These are phyloP conservation scores for Chironomus tentans DNA, from an alignment of 2,888 invertebrate genomes.

Conservation along the genomic window DNA sequence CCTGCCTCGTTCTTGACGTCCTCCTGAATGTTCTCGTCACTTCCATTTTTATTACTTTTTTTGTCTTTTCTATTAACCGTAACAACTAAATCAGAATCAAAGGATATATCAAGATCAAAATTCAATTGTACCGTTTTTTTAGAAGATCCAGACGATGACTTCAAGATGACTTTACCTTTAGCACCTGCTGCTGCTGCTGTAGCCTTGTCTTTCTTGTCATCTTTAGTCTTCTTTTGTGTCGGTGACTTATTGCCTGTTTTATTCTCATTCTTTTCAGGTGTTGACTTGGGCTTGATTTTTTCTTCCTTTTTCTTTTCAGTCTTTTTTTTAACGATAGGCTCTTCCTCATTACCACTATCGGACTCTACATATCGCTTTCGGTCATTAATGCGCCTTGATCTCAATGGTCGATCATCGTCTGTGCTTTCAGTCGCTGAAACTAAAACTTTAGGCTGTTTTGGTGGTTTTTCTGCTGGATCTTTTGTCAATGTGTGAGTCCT, in stretches of 20 bases:
- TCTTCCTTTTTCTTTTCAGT: constrained; percentile 26
- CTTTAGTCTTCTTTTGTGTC: neutral
- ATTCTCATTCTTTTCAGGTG: neutral
- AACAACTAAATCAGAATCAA: constrained; percentile 42
- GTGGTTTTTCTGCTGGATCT: neutral
- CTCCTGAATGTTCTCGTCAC: neutral
- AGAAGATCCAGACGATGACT: constrained; percentile 36
- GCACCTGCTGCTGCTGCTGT: no score
- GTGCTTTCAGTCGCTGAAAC: neutral
- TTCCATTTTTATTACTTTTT: constrained; percentile 30
- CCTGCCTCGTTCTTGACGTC: constrained; percentile 3
- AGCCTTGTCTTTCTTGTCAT: neutral
- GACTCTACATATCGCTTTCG: neutral
- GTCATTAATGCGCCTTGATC: neutral
- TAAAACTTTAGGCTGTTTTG: neutral
- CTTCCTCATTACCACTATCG: neutral
- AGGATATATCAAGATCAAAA: constrained; percentile 41
- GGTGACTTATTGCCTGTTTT: neutral
- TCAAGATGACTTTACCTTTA: constrained; percentile 32
- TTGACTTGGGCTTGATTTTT: neutral
- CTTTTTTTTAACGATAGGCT: neutral
- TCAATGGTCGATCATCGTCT: neutral
- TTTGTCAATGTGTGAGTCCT: neutral
- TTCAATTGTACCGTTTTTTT: constrained; percentile 41
- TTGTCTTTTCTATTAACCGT: constrained; percentile 40